A percentile compares a stretch with the other conserved stretches of the same genome.
These are phyloP conservation scores for Aphrophora alni DNA, from an alignment of 2,888 invertebrate species.

Conservation along the genomic window DNA sequence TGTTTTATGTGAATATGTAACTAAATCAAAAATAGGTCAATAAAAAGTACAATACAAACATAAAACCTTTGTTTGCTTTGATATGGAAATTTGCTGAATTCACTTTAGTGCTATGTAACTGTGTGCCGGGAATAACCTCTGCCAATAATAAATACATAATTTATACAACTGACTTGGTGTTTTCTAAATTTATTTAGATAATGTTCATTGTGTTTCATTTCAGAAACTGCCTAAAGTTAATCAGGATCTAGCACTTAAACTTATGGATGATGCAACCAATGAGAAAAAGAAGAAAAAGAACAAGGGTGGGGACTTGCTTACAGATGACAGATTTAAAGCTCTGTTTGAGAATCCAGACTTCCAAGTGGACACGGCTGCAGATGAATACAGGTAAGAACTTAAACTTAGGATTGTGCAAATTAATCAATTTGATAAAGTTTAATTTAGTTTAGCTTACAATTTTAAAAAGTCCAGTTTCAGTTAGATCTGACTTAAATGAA, in stretches of 20 bases:
- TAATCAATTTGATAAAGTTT: not conserved
- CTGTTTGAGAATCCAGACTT: conserved; percentile 93
- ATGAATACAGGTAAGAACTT: conserved; percentile 71
- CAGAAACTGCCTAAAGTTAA: conserved; percentile 88
- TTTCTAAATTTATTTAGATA: not conserved
- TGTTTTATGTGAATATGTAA: no score
- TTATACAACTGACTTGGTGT: no score
- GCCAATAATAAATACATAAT: no score
- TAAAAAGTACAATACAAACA: no score
- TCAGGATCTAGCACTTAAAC: conserved; percentile 84
- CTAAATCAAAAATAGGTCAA: no score
- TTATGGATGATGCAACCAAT: conserved; percentile 66
- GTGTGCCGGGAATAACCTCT: no score
- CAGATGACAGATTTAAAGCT: conserved; percentile 88
- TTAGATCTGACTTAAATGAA: no score
- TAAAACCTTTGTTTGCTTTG: no score
- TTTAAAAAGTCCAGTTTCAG: no score
- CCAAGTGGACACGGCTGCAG: conserved; percentile 85
- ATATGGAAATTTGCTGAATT: no score
- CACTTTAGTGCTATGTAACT: no score
- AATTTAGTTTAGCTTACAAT: not conserved
- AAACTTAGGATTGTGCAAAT: no score
- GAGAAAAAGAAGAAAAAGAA: conserved; percentile 64
- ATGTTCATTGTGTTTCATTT: conserved; percentile 28
- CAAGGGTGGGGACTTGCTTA: conserved; percentile 67